A percentile compares a stretch with the other conserved stretches of the same genome.
Conservation (phyloP, 2,888 invertebrate species). For the Rhyacophila evoluta region DNA sequence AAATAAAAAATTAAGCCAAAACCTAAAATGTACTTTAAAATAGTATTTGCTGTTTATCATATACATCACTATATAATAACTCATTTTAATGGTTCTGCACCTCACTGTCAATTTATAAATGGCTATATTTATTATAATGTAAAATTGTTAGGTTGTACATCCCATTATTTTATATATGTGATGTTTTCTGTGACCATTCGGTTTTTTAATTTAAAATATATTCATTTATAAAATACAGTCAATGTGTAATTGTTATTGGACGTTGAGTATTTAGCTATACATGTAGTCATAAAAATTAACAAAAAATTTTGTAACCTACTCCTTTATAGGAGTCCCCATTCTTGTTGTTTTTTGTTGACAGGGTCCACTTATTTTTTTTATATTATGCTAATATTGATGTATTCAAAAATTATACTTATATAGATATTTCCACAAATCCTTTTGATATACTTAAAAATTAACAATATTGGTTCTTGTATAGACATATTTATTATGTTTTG, state of each 20-base stretch:
- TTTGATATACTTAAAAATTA: not conserved
- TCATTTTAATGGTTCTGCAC: constrained; percentile 20
- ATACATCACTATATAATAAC: not conserved
- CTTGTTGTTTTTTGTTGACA: not conserved
- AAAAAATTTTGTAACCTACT: too few species aligned
- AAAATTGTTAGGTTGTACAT: not conserved
- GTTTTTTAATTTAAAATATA: too few species aligned
- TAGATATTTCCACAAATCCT: not conserved
- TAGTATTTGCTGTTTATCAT: not conserved
- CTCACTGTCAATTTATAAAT: constrained; percentile 14
- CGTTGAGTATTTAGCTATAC: not conserved
- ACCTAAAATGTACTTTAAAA: not conserved
- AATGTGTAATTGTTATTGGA: too few species aligned
- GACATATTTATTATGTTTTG: not conserved
- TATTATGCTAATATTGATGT: not conserved
- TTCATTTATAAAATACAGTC: too few species aligned
- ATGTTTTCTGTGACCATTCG: too few species aligned
- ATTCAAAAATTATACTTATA: not conserved
- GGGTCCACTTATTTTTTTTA: not conserved
- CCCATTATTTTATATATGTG: not conserved
- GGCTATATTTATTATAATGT: not conserved
- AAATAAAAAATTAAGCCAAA: constrained; percentile 8
- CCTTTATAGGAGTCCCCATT: not conserved
- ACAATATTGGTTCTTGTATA: not conserved
- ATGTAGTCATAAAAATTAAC: not conserved